Conservation (phyloP, 2,888 invertebrate genomes). For the Cremastinae sp. region DNA sequence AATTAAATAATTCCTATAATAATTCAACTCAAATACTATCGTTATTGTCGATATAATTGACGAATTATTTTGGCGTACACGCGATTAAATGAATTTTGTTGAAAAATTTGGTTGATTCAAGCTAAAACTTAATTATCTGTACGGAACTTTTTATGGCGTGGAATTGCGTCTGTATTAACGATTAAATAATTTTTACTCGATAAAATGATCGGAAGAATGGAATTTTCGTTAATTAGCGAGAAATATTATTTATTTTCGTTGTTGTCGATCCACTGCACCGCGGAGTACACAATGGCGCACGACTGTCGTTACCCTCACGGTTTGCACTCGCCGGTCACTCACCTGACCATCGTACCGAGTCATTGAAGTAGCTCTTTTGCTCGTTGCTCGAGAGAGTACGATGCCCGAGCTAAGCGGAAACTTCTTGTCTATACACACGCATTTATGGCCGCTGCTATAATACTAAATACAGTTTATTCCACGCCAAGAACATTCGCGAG, state of each 20-base stretch:
- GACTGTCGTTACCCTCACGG: slow-evolving; percentile 67
- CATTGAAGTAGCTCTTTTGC: slow-evolving; percentile 68
- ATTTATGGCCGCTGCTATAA: slow-evolving; percentile 1
- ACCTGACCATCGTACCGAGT: slow-evolving; percentile 72
- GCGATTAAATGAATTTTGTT: too few relatives aligned
- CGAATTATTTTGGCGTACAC: too few relatives aligned
- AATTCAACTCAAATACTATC: too few relatives aligned
- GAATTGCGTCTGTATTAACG: too few relatives aligned
- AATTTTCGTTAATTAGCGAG: background rate
- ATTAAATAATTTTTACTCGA: too few relatives aligned
- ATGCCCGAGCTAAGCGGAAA: slow-evolving; percentile 65
- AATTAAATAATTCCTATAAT: background rate
- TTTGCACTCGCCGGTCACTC: slow-evolving; percentile 70
- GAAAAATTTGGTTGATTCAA: too few relatives aligned
- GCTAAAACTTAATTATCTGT: too few relatives aligned
- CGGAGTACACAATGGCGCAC: slow-evolving; percentile 52
- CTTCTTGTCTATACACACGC: slow-evolving; percentile 51
- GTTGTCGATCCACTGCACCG: slow-evolving; percentile 3
- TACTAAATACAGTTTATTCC: slow-evolving; percentile 5
- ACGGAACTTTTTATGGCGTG: too few relatives aligned
- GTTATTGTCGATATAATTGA: too few relatives aligned
- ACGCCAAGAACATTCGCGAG: background rate
- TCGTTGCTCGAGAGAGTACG: slow-evolving; percentile 53
- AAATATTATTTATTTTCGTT: slow-evolving; percentile 25
- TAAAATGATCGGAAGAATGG: too few relatives aligned